A percentile compares a stretch with the other conserved stretches of the same genome.
Conservation (phyloP, 2,888 invertebrate species). For the Muschampia plurimacula region DNA sequence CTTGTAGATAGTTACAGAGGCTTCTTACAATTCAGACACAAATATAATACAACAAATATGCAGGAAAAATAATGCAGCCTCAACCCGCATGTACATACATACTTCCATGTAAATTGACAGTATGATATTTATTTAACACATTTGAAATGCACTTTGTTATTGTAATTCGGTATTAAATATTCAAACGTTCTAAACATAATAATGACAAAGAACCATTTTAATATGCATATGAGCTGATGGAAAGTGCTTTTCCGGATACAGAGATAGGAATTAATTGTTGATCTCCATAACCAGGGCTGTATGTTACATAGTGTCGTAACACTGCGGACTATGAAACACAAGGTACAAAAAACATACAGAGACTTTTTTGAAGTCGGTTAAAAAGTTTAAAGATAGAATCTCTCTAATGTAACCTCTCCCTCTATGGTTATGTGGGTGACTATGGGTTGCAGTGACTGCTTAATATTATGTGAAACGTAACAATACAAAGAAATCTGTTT, state of each 20-base stretch:
- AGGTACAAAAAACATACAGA: neutral
- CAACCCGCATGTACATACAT: neutral
- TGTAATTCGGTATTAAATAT: constrained; percentile 45
- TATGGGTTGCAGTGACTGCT: too few relatives aligned
- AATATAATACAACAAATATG: too few relatives aligned
- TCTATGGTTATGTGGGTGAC: too few relatives aligned
- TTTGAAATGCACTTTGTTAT: constrained; percentile 25
- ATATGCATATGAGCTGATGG: constrained; percentile 78
- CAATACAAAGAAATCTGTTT: too few relatives aligned
- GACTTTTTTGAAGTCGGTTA: neutral
- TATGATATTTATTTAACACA: constrained; percentile 5
- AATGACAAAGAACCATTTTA: constrained; percentile 68
- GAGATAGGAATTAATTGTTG: constrained; percentile 80
- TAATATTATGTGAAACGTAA: too few relatives aligned
- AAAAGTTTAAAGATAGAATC: neutral
- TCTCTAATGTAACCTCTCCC: too few relatives aligned
- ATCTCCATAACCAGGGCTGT: constrained; percentile 67
- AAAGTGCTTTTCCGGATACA: constrained; percentile 83
- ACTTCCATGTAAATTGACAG: neutral
- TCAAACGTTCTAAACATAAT: constrained; percentile 68
- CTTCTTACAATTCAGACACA: too few relatives aligned
- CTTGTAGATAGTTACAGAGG: too few relatives aligned
- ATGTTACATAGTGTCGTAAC: constrained; percentile 54
- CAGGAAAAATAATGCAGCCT: too few relatives aligned
- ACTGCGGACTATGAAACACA: neutral